phyloP scores from a whole-genome alignment of 2,888 invertebrate species.

The Gari tellinella region DNA sequence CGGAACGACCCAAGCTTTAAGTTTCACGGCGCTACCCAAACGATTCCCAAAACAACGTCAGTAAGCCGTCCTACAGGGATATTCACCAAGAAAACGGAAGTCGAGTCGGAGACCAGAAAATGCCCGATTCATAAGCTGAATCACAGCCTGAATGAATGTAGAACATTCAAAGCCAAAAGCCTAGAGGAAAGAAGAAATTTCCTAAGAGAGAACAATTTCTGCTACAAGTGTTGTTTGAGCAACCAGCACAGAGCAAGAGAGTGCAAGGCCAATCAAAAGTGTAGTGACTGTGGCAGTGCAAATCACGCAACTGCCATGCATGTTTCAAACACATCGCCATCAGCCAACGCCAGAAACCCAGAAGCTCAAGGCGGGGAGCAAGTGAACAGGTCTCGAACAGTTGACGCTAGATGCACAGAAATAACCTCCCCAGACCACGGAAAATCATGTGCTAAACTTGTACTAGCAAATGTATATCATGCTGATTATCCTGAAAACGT shows the following conservation, averaged over 20 bases:
- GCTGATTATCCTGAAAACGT: no score
- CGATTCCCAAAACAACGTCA: not conserved
- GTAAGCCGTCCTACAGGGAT: not conserved
- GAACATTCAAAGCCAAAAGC: not conserved
- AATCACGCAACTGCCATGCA: slow-evolving; percentile 7
- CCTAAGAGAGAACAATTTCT: not conserved
- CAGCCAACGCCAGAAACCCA: not conserved
- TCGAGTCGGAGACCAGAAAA: not conserved
- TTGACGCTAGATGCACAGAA: not conserved
- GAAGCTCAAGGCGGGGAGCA: slow-evolving; percentile 19
- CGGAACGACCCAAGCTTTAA: slow-evolving; percentile 24
- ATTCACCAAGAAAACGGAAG: not conserved
- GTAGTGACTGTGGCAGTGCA: slow-evolving; percentile 2
- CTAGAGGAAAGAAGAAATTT: not conserved
- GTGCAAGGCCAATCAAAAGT: not conserved
- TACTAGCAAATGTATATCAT: slow-evolving; percentile 7
- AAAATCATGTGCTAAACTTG: slow-evolving; percentile 32
- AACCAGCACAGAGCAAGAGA: slow-evolving; percentile 2
- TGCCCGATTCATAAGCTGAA: slow-evolving; percentile 4
- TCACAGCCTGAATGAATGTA: slow-evolving; percentile 5
- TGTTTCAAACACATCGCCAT: not conserved
- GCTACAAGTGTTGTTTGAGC: not conserved
- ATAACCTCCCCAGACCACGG: not conserved
- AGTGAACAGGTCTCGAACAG: no score
- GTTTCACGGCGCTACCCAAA: not conserved